Conservation (phyloP, 2,797 vertebrate genomes). For the Anguilla marmorata region DNA sequence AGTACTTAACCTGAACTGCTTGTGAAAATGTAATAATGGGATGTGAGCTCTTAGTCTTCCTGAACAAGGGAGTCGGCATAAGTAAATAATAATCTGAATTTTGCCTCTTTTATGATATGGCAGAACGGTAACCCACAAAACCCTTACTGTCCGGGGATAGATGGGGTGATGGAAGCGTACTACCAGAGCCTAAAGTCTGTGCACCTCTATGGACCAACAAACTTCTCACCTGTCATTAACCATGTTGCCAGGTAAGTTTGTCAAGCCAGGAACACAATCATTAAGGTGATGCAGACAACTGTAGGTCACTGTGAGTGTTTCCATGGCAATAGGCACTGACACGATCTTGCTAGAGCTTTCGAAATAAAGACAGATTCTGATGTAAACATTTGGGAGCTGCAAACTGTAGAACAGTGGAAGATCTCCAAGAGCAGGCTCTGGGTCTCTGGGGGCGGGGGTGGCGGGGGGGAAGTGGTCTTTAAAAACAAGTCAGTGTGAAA, state of each 20-base stretch:
- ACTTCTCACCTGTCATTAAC: constrained; percentile 97
- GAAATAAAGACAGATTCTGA: constrained; percentile 24
- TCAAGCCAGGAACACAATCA: not conserved
- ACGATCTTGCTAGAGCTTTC: constrained; percentile 11
- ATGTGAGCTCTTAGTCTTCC: not conserved
- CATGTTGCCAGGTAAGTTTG: constrained; percentile 86
- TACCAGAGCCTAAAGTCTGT: constrained; percentile 94
- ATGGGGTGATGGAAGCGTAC: constrained; percentile 96
- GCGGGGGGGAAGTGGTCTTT: not conserved
- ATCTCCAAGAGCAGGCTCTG: too few relatives aligned
- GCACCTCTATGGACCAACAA: constrained; percentile 96
- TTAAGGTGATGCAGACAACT: constrained; percentile 14
- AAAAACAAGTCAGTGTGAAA: not conserved
- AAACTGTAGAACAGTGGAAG: not conserved
- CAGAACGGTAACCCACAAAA: constrained; percentile 98
- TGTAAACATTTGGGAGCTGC: constrained; percentile 49
- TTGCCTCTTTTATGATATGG: constrained; percentile 27
- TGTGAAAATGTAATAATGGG: not conserved
- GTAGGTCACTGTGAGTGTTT: constrained; percentile 17
- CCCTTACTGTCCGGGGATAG: constrained; percentile 92
- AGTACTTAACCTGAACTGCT: not conserved
- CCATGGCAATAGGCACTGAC: constrained; percentile 18
- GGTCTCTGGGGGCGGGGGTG: too few relatives aligned
- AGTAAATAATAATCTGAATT: not conserved
- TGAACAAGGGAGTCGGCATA: not conserved